Evolutionary conservation across 2,797 vertebrate genomes (phyloP), one percentile per base, ranked within the genome.

Genomic region (Gallirallus australis): DNA sequence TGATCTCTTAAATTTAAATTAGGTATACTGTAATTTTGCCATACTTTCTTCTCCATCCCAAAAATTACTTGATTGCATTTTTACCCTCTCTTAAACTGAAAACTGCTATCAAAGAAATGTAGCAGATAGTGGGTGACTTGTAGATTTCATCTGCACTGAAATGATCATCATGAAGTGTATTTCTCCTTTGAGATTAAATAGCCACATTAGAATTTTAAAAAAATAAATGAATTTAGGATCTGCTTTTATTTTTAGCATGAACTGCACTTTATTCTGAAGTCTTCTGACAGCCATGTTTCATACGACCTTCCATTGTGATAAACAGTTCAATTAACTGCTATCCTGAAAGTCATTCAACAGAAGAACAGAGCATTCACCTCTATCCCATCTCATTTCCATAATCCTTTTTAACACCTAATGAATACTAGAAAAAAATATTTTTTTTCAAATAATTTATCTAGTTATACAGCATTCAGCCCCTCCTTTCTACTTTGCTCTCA

Each of bases 261-360:
- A 59, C 42, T 68, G 28, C 23, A 31, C 23, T 88, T 83, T 68
- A 75, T 84, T 90, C 47, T 65, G 61, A 92, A 79, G 16, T 71
- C 66, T 71, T 94, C 53, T 88, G 47, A 69, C 61, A 65, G 24
- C 15, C 54, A n/a, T 70, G 24, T 91, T 91, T 86, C 47, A 19
- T 53, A 27, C 1, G 14, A 90, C 60, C 64, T 96, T 82, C 35
- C 15, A 45, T 27, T 42, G 73, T 92, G 86, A 92, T 86, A 93
- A 97, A 91, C 72, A 90, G 63, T 85, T 95, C 88, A 78, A 77
- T 94, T 96, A 90, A 71, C 47, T 95, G 50, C 82, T 86, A 53
- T 78, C 31, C 27, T 82, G 77, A 81, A 91, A 86, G 81, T 93
- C 73, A 72, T 90, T 82, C 81, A 68, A 35, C 28, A 75, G 23